These are phyloP conservation scores for Eleutherodactylus coqui DNA, from an alignment of 2,797 vertebrate genomes.

Conservation along the genomic window DNA sequence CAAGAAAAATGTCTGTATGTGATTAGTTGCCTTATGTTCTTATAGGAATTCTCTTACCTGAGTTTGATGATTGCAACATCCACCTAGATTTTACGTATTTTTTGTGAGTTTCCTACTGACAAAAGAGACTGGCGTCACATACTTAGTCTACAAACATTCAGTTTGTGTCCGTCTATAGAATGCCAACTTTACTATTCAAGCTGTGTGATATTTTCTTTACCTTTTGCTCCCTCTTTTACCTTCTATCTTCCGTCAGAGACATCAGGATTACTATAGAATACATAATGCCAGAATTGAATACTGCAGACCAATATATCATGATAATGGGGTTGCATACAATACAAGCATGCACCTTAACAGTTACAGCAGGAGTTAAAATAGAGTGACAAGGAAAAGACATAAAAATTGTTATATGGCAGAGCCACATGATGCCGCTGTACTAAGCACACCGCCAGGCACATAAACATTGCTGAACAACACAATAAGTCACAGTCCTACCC, in stretches of 20 bases:
- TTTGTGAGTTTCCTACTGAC: not conserved
- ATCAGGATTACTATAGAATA: not conserved
- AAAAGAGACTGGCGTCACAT: not conserved
- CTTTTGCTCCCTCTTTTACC: no score
- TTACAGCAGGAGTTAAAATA: slow-evolving; percentile 48
- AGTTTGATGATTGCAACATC: not conserved
- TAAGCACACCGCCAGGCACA: slow-evolving; percentile 21
- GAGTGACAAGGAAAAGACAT: slow-evolving; percentile 32
- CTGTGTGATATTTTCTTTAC: not conserved
- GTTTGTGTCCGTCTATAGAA: not conserved
- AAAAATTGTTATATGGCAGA: slow-evolving; percentile 31
- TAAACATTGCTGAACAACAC: slow-evolving; percentile 1
- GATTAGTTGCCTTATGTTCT: not conserved
- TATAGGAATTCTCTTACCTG: not conserved
- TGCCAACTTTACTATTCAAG: not conserved
- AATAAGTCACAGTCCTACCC: slow-evolving; percentile 6
- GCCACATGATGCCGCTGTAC: slow-evolving; percentile 11
- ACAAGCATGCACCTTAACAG: slow-evolving; percentile 3
- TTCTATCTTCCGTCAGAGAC: not conserved
- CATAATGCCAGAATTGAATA: not conserved
- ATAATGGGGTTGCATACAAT: not conserved
- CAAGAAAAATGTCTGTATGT: not conserved
- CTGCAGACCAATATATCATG: not conserved
- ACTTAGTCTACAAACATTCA: not conserved
- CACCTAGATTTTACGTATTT: not conserved